Evolutionary conservation across 2,888 invertebrate species (phyloP).

Genomic region (Elmis aenea): DNA sequence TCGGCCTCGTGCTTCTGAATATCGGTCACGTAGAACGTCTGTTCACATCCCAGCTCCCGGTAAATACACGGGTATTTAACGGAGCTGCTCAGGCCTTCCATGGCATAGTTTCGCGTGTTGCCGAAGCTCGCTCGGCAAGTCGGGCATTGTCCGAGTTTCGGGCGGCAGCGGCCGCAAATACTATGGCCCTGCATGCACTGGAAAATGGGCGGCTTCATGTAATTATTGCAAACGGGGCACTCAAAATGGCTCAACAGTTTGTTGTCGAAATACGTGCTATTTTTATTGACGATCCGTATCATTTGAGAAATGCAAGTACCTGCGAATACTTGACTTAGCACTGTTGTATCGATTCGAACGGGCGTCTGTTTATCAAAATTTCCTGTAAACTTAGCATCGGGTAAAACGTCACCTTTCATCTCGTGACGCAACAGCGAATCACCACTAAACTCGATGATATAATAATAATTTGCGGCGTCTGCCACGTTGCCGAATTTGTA

Average conservation of each 20-base stretch:
- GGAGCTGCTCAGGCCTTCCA: slow-evolving; percentile 35
- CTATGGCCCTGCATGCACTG: slow-evolving; percentile 40
- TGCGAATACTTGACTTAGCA: slow-evolving; percentile 31
- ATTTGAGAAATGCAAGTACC: too few relatives aligned
- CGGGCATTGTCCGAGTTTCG: slow-evolving; percentile 36
- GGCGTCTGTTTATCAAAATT: slow-evolving; percentile 13
- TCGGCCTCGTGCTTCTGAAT: slow-evolving; percentile 32
- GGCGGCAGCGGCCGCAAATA: slow-evolving; percentile 35
- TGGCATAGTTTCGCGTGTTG: slow-evolving; percentile 36
- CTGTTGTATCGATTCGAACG: slow-evolving; percentile 28
- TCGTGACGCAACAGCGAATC: slow-evolving; percentile 35
- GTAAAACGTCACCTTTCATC: slow-evolving; percentile 23
- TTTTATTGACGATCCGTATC: too few relatives aligned
- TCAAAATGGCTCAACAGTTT: slow-evolving; percentile 36
- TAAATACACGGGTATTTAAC: slow-evolving; percentile 36
- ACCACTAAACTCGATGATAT: slow-evolving; percentile 35
- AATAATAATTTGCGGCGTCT: slow-evolving; percentile 26
- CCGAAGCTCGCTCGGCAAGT: slow-evolving; percentile 36
- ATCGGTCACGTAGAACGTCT: slow-evolving; percentile 25
- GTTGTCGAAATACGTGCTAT: slow-evolving; percentile 33
- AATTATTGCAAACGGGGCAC: slow-evolving; percentile 38
- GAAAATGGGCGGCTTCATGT: slow-evolving; percentile 39
- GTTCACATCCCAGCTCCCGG: slow-evolving; percentile 34
- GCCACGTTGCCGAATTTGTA: slow-evolving; percentile 32
- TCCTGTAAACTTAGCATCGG: slow-evolving; percentile 12